phyloP scores from a whole-genome alignment of 2,797 vertebrate species.

The Enoplosus armatus region DNA sequence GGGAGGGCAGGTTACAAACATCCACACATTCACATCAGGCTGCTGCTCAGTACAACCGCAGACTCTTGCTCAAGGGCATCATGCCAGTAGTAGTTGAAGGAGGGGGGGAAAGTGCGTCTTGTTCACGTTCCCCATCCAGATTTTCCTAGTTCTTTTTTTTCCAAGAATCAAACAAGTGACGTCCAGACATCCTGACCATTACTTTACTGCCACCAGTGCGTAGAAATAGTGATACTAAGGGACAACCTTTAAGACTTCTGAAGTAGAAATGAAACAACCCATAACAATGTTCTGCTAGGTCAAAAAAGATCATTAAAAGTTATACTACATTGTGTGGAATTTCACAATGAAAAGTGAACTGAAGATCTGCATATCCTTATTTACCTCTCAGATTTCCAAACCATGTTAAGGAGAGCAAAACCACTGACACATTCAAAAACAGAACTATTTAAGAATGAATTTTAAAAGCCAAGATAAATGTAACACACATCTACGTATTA shows the following conservation, averaged over 20 bases:
- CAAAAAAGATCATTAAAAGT: constrained; percentile 9
- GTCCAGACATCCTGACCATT: constrained; percentile 9
- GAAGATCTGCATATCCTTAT: not conserved
- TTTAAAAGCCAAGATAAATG: constrained; percentile 43
- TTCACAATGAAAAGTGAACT: not conserved
- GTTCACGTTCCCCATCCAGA: constrained; percentile 39
- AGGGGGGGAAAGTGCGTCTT: constrained; percentile 25
- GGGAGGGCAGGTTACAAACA: constrained; percentile 55
- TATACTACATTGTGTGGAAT: not conserved
- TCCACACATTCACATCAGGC: constrained; percentile 55
- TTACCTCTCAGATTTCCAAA: constrained; percentile 14
- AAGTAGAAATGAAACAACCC: constrained; percentile 2
- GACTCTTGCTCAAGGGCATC: constrained; percentile 63
- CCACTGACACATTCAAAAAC: constrained; percentile 16
- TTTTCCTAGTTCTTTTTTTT: constrained; percentile 22
- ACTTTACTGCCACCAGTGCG: no score
- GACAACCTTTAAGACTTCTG: not conserved
- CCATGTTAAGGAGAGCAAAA: not conserved
- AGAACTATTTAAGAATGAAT: constrained; percentile 34
- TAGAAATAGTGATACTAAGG: not conserved
- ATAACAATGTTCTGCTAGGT: not conserved
- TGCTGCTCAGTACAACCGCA: constrained; percentile 56
- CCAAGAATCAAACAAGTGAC: not conserved
- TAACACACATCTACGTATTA: constrained; percentile 10
- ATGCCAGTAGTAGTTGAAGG: constrained; percentile 42